Base-by-base conservation (phyloP, 2,113 vertebrate genomes). In the Pseudopipra pipra region DNA sequence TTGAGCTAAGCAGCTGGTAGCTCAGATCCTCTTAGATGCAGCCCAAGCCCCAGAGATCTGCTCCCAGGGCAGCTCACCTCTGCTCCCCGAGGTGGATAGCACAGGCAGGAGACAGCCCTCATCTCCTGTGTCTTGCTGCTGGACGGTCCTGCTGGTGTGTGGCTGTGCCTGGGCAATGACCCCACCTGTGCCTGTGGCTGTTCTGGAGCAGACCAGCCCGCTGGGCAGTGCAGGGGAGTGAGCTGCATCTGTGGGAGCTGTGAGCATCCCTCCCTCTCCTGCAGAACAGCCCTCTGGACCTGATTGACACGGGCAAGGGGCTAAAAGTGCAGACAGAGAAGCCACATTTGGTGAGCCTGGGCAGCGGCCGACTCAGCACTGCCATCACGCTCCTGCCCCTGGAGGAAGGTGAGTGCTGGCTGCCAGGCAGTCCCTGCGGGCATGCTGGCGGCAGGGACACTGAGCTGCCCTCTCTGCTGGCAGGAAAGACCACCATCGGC, bases 301-400 rank as follows among this genome's bases (percentile, higher is more conserved):
- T 99, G 91, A 99, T 99, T 1, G 99, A 99, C 96, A 99, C 98
- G 0, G 99, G 99, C 84, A 99, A 99, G 95, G 98, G 98, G 24
- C 96, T 99, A 79, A 99, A 99, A 91, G 98, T 99, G 90, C 99
- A 99, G 89, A 98, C 99, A 0, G 99, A 99, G 96, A 99, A 99
- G 91, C 98, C 99, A 7, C 99, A 99, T 88, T 97, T 99, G 97
- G 99, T 99, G 86, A 99, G 99, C 97, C 96, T 99, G 93, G 99
- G 99, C 96, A 99, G 99, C 11, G 99, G 99, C 30, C 98, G 99
- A 14, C 98, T 99, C 85, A 99, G 99, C 97, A 99, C 99, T 0
- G 99, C 99, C 30, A 98, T 99, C 97, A 99, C 99, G 4, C 97
- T 99, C 54, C 98, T 99, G 84, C 99, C 99, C 0, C 97, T 99